Evolutionary conservation across 2,113 vertebrate genomes (phyloP), one percentile per base, ranked within the genome.

Genomic region (Origma solitaria): DNA sequence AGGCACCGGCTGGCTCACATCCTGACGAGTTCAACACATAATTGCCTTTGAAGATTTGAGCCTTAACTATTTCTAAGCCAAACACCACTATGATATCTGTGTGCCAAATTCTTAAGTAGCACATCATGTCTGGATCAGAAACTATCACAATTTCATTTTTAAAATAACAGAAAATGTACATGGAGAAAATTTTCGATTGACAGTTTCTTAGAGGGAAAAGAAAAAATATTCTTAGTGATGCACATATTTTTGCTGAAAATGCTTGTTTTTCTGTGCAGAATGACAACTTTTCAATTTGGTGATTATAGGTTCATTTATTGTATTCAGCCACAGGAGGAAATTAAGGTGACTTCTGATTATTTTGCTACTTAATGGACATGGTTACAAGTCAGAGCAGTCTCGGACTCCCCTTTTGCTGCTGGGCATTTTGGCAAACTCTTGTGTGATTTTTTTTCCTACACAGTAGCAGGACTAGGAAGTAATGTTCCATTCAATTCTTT

Each of bases 401-500:
- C 82, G 31, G 45, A 27, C 44, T 86, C 82, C 65, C 40, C 9
- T 95, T 60, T 84, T 75, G 87, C 92, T 88, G 69, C 37, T 62
- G 81, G 71, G 90, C 45, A 75, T 68, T 94, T 92, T 92, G 92
- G 92, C 94, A 94, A 83, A 90, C 69, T 78, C 79, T 31, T 90
- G 31, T 8, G 31, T 75, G 60, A 73, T 75, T 94, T 88, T 96
- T 83, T 90, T 89, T 89, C 78, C 82, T 81, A 76, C 82, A 86
- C 88, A 83, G 95, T 78, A 95, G 95, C 90, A 96, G 87, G 76
- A 95, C 91, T 96, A 84, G 90, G 93, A 96, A 96, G 88, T 82
- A 83, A 90, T 53, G 88, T 86, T 96, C 76, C 86, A 84, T 94
- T 94, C 90, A 94, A 86, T 81, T 93, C 80, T 90, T 96, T 93